Percentiles rank a stretch among this genome's conserved stretches.
These are phyloP conservation scores for Limonius californicus DNA, from an alignment of 1,140 invertebrate species.

Conservation along the genomic window DNA sequence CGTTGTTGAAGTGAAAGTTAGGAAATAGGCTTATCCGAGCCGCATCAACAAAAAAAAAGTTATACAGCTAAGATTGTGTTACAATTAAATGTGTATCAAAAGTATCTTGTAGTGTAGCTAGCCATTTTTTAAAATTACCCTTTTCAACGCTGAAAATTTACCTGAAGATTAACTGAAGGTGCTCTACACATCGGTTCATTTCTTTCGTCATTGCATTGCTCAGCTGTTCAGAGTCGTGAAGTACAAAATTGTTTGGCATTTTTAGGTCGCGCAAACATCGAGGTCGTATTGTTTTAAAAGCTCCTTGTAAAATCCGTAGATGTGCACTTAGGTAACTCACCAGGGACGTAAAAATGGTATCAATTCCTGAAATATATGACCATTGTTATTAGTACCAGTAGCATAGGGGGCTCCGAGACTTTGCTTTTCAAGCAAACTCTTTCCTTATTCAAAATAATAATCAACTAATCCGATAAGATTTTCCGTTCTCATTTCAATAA, in stretches of 20 bases:
- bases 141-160: constrained; percentile 21
- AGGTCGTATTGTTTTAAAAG: constrained; percentile 33
- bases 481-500: too few species aligned
- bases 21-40: too few species aligned
- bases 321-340: constrained; percentile 34
- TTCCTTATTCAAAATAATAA: too few species aligned
- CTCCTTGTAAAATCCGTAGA: constrained; percentile 33
- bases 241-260: constrained; percentile 20
- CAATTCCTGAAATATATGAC: constrained; percentile 16
- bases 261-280: constrained; percentile 29
- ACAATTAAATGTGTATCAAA: too few species aligned
- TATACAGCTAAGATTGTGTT: too few species aligned
- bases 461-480: not conserved
- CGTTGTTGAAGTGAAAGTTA: too few species aligned
- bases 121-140: too few species aligned
- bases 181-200: constrained; percentile 34
- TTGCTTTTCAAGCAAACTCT: too few species aligned
- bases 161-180: constrained; percentile 34
- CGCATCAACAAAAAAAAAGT: not conserved
- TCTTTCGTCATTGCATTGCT: constrained; percentile 34
- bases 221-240: constrained; percentile 25
- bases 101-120: too few species aligned
- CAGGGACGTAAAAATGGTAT: constrained; percentile 30
- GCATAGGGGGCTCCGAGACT: too few species aligned
- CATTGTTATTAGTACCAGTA: too few species aligned